Evolutionary conservation across 2,113 vertebrate species (phyloP).

Genomic region (Peromyscus maniculatus): DNA sequence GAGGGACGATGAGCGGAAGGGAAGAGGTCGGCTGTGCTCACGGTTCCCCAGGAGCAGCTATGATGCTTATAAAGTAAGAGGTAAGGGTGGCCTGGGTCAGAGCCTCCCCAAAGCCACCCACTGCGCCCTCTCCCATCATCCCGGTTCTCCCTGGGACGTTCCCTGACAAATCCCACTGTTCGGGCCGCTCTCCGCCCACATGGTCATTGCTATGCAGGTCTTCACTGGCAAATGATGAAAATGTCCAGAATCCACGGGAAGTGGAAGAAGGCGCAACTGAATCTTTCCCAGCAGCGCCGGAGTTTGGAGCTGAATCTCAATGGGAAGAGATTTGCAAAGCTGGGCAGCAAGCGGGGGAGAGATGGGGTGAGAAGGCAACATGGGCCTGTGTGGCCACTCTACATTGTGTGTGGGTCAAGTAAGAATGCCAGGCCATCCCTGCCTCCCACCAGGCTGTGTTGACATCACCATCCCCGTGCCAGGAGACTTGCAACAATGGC

Average conservation of each 20-base stretch:
- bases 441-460: rapidly evolving
- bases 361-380: neutral
- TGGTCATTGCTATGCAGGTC: neutral
- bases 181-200: neutral
- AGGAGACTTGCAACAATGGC: neutral
- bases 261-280: neutral
- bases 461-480: neutral
- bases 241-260: neutral
- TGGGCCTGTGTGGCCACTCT: neutral
- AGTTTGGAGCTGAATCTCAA: neutral
- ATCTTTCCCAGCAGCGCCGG: neutral
- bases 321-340: neutral
- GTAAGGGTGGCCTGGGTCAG: neutral
- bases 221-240: neutral
- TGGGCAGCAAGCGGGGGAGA: neutral
- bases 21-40: too few relatives aligned
- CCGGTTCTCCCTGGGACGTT: rapidly evolving
- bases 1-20: neutral
- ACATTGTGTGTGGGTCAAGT: neutral
- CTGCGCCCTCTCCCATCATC: neutral
- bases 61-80: neutral
- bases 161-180: neutral
- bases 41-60: neutral
- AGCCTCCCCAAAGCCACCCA: neutral
- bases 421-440: neutral